phyloP scores from a whole-genome alignment of 2,113 vertebrate species.

The Axis porcinus region DNA sequence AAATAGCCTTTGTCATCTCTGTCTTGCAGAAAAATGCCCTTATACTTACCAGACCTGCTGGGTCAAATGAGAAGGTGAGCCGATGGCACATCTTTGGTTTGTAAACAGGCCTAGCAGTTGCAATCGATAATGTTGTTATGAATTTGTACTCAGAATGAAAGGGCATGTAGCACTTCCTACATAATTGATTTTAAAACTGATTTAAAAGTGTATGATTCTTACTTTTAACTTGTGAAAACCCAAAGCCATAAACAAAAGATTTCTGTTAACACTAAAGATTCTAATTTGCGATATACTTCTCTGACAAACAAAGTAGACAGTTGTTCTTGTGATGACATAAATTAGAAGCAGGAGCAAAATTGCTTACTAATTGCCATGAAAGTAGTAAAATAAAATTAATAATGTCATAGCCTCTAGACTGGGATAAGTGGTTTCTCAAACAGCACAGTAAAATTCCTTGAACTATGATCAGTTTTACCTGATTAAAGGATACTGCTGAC shows the following conservation, averaged over 20 bases:
- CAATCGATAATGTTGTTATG: slow-evolving; percentile 61
- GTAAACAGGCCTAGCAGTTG: neutral
- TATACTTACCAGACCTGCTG: neutral
- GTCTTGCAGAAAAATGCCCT: neutral
- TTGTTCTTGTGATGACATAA: slow-evolving; percentile 46
- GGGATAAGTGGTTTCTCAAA: slow-evolving; percentile 54
- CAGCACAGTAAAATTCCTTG: slow-evolving; percentile 50
- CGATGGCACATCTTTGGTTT: slow-evolving; percentile 31
- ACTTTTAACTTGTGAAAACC: slow-evolving; percentile 45
- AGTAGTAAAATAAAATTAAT: slow-evolving; percentile 71
- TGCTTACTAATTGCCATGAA: slow-evolving; percentile 74
- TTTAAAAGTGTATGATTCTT: slow-evolving; percentile 63
- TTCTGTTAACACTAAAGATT: slow-evolving; percentile 53
- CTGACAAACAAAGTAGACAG: slow-evolving; percentile 36
- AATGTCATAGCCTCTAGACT: slow-evolving; percentile 43
- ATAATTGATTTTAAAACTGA: slow-evolving; percentile 73
- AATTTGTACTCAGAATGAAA: slow-evolving; percentile 63
- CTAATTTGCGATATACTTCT: slow-evolving; percentile 45
- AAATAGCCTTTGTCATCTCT: neutral
- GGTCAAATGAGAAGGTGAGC: slow-evolving; percentile 64
- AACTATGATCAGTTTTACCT: slow-evolving; percentile 62
- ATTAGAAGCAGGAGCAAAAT: slow-evolving; percentile 70
- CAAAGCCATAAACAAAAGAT: slow-evolving; percentile 48
- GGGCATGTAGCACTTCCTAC: slow-evolving; percentile 46
- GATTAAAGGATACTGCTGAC: slow-evolving; percentile 63